These are phyloP conservation scores for Charaxes varanes DNA, from an alignment of 1,140 invertebrate species.

Conservation along the genomic window DNA sequence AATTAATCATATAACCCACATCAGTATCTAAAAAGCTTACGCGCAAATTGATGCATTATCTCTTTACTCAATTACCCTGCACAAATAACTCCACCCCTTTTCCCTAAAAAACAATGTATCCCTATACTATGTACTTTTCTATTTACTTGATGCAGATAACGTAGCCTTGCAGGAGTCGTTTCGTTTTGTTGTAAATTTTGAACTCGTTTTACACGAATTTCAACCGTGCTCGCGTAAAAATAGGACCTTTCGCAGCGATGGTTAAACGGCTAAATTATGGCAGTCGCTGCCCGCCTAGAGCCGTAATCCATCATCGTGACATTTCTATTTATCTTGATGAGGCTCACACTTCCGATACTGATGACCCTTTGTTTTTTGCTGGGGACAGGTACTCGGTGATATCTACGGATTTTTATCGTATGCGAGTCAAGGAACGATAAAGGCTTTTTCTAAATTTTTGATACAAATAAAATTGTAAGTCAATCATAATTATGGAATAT, in stretches of 20 bases:
- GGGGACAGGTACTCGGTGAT: constrained; percentile 20
- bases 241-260: constrained; percentile 17
- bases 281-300: constrained; percentile 36
- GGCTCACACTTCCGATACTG: constrained; percentile 57
- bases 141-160: constrained; percentile 52
- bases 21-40: constrained; percentile 3
- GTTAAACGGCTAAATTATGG: constrained; percentile 38
- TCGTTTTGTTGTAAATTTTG: constrained; percentile 31
- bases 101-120: constrained; percentile 31
- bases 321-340: constrained; percentile 72
- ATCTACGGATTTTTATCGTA: constrained; percentile 16
- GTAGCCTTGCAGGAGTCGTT: constrained; percentile 41
- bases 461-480: too few relatives aligned
- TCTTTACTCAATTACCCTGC: constrained; percentile 23
- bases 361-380: constrained; percentile 59
- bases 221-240: constrained; percentile 20
- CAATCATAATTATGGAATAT: too few relatives aligned
- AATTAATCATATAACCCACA: too few relatives aligned
- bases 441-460: background rate
- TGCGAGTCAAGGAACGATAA: background rate
- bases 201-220: constrained; percentile 18
- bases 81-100: constrained; percentile 33
- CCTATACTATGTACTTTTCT: constrained; percentile 24
- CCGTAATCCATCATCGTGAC: constrained; percentile 67
- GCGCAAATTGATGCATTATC: constrained; percentile 11